Conservation (phyloP, 1,140 invertebrate genomes). For the Drosophila elegans region DNA sequence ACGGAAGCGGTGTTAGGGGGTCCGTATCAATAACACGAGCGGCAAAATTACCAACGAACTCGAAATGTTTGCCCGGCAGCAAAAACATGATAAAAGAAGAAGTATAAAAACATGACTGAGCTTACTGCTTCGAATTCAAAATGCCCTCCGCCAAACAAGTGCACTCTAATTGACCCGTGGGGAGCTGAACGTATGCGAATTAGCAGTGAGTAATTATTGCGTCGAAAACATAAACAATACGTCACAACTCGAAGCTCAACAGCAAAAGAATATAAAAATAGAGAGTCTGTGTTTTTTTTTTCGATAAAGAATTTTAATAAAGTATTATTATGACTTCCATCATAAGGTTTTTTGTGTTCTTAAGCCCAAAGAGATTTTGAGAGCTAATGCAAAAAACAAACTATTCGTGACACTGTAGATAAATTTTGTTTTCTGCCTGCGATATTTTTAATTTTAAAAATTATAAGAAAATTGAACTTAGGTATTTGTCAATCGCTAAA, state of each 20-base stretch:
- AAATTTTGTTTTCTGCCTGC: no score
- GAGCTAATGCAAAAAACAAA: no score
- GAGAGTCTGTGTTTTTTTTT: neutral
- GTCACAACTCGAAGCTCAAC: neutral
- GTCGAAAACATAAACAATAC: neutral
- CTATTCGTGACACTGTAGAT: no score
- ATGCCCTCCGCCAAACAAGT: slow-evolving; percentile 15
- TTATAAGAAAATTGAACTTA: no score
- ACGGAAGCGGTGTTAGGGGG: neutral
- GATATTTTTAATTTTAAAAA: no score
- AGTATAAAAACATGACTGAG: slow-evolving; percentile 1
- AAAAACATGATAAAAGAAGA: slow-evolving; percentile 8
- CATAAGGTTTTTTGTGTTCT: no score
- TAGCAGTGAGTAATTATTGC: neutral
- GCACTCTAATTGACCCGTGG: neutral
- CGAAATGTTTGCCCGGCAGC: slow-evolving; percentile 43
- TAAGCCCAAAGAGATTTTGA: no score
- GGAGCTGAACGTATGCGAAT: neutral
- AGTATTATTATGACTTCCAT: neutral
- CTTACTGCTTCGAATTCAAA: slow-evolving; percentile 16
- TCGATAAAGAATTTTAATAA: neutral
- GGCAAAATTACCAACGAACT: slow-evolving; percentile 61
- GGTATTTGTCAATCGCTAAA: no score
- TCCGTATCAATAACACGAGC: slow-evolving; percentile 63
- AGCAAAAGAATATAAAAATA: neutral